Evolutionary conservation across 2,888 invertebrate genomes (phyloP).

Genomic region (Strigamia maritima): DNA sequence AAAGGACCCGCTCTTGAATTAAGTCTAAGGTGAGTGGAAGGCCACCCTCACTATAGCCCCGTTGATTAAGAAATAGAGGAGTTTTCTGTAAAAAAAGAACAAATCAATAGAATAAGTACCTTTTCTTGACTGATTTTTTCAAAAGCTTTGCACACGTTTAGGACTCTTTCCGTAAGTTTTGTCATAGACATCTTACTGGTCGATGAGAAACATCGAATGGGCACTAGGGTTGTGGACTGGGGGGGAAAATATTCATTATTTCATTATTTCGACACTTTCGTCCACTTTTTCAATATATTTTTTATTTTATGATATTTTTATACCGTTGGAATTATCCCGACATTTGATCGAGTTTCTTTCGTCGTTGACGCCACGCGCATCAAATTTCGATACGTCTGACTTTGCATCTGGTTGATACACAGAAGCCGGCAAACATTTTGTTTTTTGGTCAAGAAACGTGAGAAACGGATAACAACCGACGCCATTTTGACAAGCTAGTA

Average conservation of each 20-base stretch:
- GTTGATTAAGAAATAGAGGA: conserved; percentile 1
- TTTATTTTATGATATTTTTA: too few species aligned
- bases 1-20: conserved; percentile 82
- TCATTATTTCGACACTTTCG: too few species aligned
- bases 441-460: neutral
- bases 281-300: too few species aligned
- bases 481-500: neutral
- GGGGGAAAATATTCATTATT: neutral
- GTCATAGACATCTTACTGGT: conserved; percentile 50
- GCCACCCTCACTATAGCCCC: conserved; percentile 60
- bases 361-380: neutral
- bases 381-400: neutral
- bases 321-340: conserved; percentile 7
- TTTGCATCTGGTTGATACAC: neutral
- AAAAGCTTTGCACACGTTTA: conserved; percentile 81
- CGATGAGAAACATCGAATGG: conserved; percentile 1
- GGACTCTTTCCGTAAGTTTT: conserved; percentile 73
- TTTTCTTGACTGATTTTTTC: conserved; percentile 83
- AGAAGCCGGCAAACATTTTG: neutral
- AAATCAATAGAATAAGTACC: conserved; percentile 65
- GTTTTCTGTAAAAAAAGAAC: neutral
- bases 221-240: neutral
- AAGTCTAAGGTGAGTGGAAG: conserved; percentile 73
- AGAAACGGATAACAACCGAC: neutral
- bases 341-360: neutral